Evolutionary conservation across 30 jellyfish, hydroid and myxozoan genomes (phyloP).

Genomic region (Phacellophora camtschatica): DNA sequence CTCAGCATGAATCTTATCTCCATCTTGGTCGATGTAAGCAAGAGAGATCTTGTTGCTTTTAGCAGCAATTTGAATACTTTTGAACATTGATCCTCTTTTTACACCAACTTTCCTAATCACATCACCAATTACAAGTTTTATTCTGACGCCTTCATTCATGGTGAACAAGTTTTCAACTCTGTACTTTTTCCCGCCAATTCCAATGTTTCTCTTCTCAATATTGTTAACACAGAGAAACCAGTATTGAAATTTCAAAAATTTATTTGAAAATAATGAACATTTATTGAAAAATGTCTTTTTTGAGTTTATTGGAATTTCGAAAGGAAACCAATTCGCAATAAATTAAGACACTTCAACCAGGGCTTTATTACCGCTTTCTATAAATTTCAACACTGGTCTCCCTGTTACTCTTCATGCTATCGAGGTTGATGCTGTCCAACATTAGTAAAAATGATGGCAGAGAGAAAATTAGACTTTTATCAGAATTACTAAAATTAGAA

Average conservation of each 20-base stretch:
- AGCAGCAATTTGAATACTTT: background rate
- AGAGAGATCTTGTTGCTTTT: background rate
- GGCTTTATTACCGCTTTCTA: background rate
- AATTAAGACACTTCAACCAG: background rate
- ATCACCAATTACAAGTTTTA: background rate
- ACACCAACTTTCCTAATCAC: background rate
- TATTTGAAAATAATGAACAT: background rate
- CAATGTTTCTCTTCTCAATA: background rate
- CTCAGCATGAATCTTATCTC: background rate
- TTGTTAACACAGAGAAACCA: background rate
- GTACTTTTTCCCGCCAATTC: background rate
- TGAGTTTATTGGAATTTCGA: background rate
- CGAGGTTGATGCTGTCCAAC: background rate
- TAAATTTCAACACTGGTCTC: background rate
- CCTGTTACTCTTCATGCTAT: background rate
- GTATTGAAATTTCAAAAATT: background rate
- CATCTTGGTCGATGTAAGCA: constrained; percentile 2
- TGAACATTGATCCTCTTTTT: background rate
- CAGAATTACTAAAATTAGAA: background rate
- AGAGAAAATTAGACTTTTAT: background rate
- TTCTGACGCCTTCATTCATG: background rate
- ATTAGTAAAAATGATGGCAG: background rate
- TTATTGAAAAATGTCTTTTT: background rate
- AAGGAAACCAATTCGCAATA: background rate
- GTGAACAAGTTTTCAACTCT: background rate